Evolutionary conservation across 2,797 vertebrate species (phyloP), one percentile per base, ranked within the genome.

Genomic region (Sciaenops ocellatus): DNA sequence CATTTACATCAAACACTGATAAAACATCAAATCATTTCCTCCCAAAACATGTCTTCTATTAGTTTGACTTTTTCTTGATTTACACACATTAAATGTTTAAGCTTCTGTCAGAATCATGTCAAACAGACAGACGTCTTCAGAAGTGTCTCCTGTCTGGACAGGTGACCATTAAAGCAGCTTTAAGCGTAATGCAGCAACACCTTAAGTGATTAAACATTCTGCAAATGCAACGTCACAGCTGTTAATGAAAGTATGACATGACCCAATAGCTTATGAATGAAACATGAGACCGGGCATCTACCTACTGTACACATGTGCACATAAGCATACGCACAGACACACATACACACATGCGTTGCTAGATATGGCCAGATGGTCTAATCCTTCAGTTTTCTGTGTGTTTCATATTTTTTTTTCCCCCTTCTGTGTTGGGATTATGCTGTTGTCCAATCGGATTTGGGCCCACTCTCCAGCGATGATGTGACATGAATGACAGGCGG

Each of bases 331-430:
- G 66, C 17, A 73, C 69, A 56, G 55, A 51, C 64, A 66, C 34
- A 63, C 24, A 63, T 61, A 67, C 71, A 70, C 83, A 78, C n/a
- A 78, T 73, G n/a, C 12, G 9, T 41, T 56, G 69, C 66, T 38
- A 9, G 73, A 90, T 69, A 60, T 79, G 83, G 69, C 84, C 93
- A 94, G 93, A 94, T 94, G 92, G 91, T 92, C 86, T 94, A 93
- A 93, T 94, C 92, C 90, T 79, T 87, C 71, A 65, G 82, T 91
- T 92, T 92, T 86, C 67, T 71, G 69, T 12, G 59, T 86, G 73
- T 93, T 90, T 90, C 85, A 92, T 90, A 75, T 93, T 90, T 85
- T 86, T 83, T 83, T 74, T 52, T 15, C 78, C 69, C 72, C 76
- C 34, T 79, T 79, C 86, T 85, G 73, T 72, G 87, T 81, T 71